phyloP scores from a whole-genome alignment of 2,888 invertebrate genomes.

The Amaurobius ferox region DNA sequence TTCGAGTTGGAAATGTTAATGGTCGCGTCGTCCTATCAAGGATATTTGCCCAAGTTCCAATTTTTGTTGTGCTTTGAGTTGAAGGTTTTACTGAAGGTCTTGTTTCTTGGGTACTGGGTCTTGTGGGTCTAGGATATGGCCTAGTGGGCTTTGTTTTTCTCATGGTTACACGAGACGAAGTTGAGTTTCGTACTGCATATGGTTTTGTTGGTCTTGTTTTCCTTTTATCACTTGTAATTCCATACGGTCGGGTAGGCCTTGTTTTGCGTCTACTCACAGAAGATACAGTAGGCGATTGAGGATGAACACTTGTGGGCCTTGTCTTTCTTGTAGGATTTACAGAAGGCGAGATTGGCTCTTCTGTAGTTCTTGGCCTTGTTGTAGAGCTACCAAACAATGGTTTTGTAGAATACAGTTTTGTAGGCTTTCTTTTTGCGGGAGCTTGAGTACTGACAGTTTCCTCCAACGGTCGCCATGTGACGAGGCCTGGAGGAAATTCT shows the following conservation, averaged over 20 bases:
- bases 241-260: slow-evolving; percentile 51
- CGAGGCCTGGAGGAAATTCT: slow-evolving; percentile 53
- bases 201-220: slow-evolving; percentile 54
- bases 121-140: slow-evolving; percentile 10
- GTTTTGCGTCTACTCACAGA: slow-evolving; percentile 29
- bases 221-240: slow-evolving; percentile 25
- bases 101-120: background rate
- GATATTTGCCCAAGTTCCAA: slow-evolving; percentile 59
- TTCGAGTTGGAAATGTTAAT: slow-evolving; percentile 14
- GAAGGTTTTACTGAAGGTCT: background rate
- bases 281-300: slow-evolving; percentile 19
- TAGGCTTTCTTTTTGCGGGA: slow-evolving; percentile 45
- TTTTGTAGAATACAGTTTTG: slow-evolving; percentile 47
- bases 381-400: slow-evolving; percentile 48
- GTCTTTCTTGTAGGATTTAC: background rate
- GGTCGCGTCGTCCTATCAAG: slow-evolving; percentile 42
- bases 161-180: slow-evolving; percentile 3
- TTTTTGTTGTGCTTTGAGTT: slow-evolving; percentile 2
- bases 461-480: slow-evolving; percentile 52
- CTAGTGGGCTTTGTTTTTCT: slow-evolving; percentile 47
- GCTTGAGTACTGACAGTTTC: background rate
- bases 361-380: background rate
- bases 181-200: slow-evolving; percentile 15
- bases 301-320: slow-evolving; percentile 13
- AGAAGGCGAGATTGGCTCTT: background rate